These are phyloP conservation scores for Orientallactaga bullata DNA, from an alignment of 2,113 vertebrate species.

Conservation along the genomic window DNA sequence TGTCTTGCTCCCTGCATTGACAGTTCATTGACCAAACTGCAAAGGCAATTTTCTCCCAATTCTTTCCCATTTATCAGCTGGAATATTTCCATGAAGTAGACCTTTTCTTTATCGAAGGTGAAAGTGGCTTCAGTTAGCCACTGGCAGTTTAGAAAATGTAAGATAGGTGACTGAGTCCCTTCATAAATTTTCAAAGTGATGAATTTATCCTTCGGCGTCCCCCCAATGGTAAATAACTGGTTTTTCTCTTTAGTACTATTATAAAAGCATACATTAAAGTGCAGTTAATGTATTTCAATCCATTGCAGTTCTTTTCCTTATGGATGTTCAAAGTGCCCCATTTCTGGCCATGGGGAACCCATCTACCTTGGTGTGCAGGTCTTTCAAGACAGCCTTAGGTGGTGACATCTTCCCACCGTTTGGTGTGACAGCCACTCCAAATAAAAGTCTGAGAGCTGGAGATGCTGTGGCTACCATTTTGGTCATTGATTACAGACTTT, in stretches of 20 bases:
- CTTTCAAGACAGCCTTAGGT: not conserved
- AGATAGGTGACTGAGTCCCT: not conserved
- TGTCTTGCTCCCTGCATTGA: not conserved
- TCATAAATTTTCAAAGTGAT: slow-evolving; percentile 31
- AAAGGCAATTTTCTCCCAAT: not conserved
- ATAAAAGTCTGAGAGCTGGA: not conserved
- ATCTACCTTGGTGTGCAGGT: not conserved
- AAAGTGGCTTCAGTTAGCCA: not conserved
- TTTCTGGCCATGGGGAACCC: not conserved
- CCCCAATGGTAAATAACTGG: not conserved
- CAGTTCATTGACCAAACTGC: not conserved
- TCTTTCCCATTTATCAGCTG: not conserved
- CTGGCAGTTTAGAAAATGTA: not conserved
- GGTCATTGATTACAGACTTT: not conserved
- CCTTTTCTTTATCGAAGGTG: not conserved
- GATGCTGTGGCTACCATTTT: not conserved
- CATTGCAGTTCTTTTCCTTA: not conserved
- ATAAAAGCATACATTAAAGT: not conserved
- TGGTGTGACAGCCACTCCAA: not conserved
- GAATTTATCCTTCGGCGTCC: not conserved
- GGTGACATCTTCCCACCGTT: not conserved
- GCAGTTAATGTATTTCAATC: not conserved
- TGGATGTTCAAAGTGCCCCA: not conserved
- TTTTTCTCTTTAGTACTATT: not conserved
- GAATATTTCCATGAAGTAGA: not conserved